Conservation (phyloP, 53 echinoderm and acorn worm species). For the Pentamera pediparva region DNA sequence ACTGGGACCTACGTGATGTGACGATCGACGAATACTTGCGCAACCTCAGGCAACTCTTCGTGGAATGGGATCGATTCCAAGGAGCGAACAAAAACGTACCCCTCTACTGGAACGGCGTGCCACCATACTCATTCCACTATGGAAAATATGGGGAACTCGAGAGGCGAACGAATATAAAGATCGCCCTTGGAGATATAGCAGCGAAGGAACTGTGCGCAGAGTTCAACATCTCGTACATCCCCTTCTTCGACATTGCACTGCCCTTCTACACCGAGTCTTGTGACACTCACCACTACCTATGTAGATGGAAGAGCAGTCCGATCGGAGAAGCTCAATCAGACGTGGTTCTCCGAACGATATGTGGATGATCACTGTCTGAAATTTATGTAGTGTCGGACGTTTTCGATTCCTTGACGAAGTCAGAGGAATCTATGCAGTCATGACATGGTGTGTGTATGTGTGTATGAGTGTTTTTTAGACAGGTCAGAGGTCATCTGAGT, state of each 20-base stretch:
- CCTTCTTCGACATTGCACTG: conserved; percentile 7
- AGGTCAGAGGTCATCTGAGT: no score
- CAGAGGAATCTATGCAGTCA: no score
- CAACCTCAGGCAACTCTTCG: neutral
- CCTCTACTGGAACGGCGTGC: conserved; percentile 7
- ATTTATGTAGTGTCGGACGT: no score
- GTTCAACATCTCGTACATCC: conserved; percentile 3
- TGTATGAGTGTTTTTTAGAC: no score
- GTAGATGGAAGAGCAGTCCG: neutral
- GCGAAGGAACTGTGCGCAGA: conserved; percentile 1
- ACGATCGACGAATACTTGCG: neutral
- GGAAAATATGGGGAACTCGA: neutral
- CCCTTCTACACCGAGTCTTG: conserved; percentile 12
- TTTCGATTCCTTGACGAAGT: no score
- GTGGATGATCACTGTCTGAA: no score
- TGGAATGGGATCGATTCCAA: neutral
- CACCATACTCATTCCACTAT: conserved; percentile 3
- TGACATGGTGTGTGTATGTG: no score
- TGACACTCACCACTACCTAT: conserved; percentile 22
- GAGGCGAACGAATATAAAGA: conserved; percentile 8
- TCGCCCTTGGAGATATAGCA: neutral
- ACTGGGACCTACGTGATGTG: conserved; percentile 15
- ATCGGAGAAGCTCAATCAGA: conserved; percentile 4
- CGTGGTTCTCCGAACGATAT: conserved; percentile 1
- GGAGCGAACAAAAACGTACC: neutral